These are phyloP conservation scores for Salvelinus alpinus DNA, from an alignment of 2,113 vertebrate species.

Conservation along the genomic window DNA sequence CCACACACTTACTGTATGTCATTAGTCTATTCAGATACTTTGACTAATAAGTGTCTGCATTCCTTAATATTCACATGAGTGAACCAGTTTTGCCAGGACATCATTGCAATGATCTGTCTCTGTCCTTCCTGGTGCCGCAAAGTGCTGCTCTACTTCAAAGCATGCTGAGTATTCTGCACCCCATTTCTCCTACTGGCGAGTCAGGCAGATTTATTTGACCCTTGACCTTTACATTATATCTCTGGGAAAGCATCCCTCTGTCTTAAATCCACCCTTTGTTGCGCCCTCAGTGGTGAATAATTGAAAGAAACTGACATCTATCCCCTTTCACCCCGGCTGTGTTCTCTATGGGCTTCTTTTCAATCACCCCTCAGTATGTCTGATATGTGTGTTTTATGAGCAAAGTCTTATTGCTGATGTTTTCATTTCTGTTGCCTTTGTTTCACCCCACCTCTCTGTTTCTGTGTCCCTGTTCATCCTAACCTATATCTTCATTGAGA, in stretches of 20 bases:
- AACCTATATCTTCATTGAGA: conserved; percentile 81
- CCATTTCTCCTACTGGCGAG: conserved; percentile 77
- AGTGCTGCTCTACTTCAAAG: conserved; percentile 79
- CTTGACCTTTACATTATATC: background rate
- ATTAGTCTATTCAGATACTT: no score
- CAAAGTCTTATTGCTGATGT: conserved; percentile 2
- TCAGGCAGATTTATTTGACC: background rate
- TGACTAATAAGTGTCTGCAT: conserved; percentile 1
- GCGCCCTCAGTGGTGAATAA: conserved; percentile 31
- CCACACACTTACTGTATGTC: no score
- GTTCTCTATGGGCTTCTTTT: background rate
- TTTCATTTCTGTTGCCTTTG: background rate
- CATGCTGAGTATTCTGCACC: conserved; percentile 79
- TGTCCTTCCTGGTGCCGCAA: conserved; percentile 80
- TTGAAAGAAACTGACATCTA: conserved; percentile 22
- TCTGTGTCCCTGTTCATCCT: conserved; percentile 67
- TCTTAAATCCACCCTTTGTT: conserved; percentile 12
- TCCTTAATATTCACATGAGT: conserved; percentile 63
- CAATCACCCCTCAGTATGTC: background rate
- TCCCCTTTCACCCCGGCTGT: background rate
- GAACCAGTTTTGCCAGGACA: conserved; percentile 82
- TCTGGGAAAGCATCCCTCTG: background rate
- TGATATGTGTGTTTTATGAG: background rate
- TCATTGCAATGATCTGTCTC: conserved; percentile 76
- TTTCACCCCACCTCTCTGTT: background rate